phyloP scores from a whole-genome alignment of 2,888 invertebrate species.

The Hesperia comma region DNA sequence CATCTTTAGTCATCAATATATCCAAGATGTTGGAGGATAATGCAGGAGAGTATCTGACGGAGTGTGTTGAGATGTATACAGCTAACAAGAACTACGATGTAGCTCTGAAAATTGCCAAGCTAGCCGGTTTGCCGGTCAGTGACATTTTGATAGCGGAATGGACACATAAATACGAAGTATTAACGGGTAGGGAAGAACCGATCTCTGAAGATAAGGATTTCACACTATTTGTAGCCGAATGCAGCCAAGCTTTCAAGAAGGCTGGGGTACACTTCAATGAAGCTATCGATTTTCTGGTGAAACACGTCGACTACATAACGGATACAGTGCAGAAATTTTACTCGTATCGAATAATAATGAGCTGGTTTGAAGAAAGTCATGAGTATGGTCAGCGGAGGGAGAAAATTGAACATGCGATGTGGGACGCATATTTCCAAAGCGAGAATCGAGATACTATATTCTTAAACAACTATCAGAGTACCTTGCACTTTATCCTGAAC shows the following conservation, averaged over 20 bases:
- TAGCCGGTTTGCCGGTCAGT: constrained; percentile 76
- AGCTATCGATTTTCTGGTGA: constrained; percentile 86
- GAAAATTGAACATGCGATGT: constrained; percentile 76
- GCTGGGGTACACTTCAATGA: constrained; percentile 85
- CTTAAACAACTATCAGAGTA: constrained; percentile 65
- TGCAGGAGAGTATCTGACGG: constrained; percentile 73
- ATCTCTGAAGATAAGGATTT: constrained; percentile 65
- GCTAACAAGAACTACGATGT: constrained; percentile 78
- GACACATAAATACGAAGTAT: constrained; percentile 75
- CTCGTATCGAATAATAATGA: constrained; percentile 73
- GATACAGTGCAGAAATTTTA: constrained; percentile 80
- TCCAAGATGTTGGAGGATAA: constrained; percentile 71
- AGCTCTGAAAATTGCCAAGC: constrained; percentile 84
- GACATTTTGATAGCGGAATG: constrained; percentile 83
- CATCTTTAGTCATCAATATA: constrained; percentile 81
- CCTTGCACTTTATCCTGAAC: constrained; percentile 66
- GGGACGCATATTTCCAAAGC: constrained; percentile 70
- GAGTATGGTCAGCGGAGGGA: constrained; percentile 70
- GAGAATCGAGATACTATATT: constrained; percentile 59
- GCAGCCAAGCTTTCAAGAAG: constrained; percentile 85
- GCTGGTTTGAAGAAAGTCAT: constrained; percentile 74
- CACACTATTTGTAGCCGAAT: constrained; percentile 83
- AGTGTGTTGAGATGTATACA: constrained; percentile 82
- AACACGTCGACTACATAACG: constrained; percentile 78
- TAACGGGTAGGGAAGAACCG: constrained; percentile 57